Base-by-base conservation (phyloP, 1,140 invertebrate genomes). In the Cephus cinctus region DNA sequence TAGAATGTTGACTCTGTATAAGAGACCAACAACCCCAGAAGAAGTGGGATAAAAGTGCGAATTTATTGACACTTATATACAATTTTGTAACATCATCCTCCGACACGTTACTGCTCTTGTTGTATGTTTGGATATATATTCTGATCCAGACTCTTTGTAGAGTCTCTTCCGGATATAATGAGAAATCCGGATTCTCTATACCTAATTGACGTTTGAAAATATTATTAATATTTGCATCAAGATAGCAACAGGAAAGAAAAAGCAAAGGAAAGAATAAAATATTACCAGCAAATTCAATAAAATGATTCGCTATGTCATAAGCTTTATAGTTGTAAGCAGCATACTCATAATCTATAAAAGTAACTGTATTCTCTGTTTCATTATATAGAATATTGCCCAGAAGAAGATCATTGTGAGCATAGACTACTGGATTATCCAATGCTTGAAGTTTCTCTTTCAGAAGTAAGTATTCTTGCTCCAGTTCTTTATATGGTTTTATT, bases 271-370 rank as follows among this genome's bases (percentile, higher is more conserved):
- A 2, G 22, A 23, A 46, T 15, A 48, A 50, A 38, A 35, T 53
- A 76, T 81, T 80, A 89, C 96, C 96, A 62, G 90, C 91, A 83
- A 94, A 98, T 83, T 99, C 96, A 63, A 88, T 87, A 80, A 98
- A 98, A 80, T 99, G 96, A 81, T 98, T 98, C 11, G 88, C 96
- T 71, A 99, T 96, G 77, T 99, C 97, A 76, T 84, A 98, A 1
- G 93, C 89, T 75, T 96, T 92, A 78, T 92, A 96, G 77, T 98
- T 99, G 60, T 87, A 87, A 48, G 83, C 88, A 5, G 91, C 90
- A 78, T 99, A 99, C 74, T 99, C 97, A 76, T 93, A 98, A 76
- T 99, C 97, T 61, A 99, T 99, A 70, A 99, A 98, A 15, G 85
- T 86, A 3, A 98, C 85, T 55, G 79, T 79, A 57, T 83, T 80